Conservation (phyloP, 2,113 vertebrate species). For the Pelobates fuscus region DNA sequence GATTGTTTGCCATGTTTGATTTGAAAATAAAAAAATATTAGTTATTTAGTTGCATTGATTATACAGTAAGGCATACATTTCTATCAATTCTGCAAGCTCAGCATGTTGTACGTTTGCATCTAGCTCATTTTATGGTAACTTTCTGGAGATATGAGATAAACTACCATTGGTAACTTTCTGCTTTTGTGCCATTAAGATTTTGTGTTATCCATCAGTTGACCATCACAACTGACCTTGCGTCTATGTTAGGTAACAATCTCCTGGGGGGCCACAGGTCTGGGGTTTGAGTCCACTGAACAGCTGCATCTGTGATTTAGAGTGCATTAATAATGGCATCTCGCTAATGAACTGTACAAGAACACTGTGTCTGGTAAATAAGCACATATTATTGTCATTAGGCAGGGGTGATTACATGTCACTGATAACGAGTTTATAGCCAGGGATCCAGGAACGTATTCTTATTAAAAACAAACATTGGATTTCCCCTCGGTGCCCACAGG, state of each 20-base stretch:
- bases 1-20: no score
- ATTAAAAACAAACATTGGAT: conserved; percentile 60
- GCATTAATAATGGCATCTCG: not conserved
- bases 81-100: no score
- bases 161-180: no score
- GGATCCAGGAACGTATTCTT: conserved; percentile 50
- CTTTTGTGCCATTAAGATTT: no score
- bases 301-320: not conserved
- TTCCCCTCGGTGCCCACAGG: not conserved
- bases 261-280: not conserved
- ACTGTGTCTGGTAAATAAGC: not conserved
- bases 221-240: no score
- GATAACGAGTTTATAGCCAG: conserved; percentile 61
- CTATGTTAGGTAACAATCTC: not conserved
- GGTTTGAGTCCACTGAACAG: not conserved
- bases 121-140: no score
- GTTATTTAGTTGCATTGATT: no score
- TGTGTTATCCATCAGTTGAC: no score
- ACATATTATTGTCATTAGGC: conserved; percentile 42
- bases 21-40: no score
- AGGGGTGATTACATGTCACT: conserved; percentile 52
- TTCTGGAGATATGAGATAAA: no score
- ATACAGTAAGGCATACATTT: no score
- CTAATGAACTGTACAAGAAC: conserved; percentile 8
- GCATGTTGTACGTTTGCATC: no score